Evolutionary conservation across 1,140 invertebrate species (phyloP), one percentile per base, ranked within the genome.

Genomic region (Manduca sexta): DNA sequence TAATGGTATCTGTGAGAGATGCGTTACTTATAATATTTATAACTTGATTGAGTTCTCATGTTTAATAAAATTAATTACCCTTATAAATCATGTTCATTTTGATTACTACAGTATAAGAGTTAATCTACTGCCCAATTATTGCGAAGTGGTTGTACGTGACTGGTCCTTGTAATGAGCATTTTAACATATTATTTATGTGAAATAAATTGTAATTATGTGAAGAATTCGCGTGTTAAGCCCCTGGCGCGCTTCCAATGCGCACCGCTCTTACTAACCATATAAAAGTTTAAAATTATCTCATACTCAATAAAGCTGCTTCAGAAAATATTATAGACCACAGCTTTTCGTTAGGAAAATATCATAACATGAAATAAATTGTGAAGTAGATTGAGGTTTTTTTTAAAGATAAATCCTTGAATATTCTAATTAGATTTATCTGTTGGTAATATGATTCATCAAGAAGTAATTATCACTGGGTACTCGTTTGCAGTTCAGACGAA

Each of bases 131-230:
- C n/a, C n/a, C n/a, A 34, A 15, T 31, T 34, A 16, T 33, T 34
- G n/a, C 12, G 2, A 17, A 35, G 15, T 15, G 43, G 2, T 13
- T 3, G 30, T 45, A 51, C 42, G 49, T 51, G 42, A 51, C 26
- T 21, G 31, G 14, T 8, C n/a, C 14, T 17, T 40, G 17, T 15
- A 10, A 40, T 14, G 39, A 53, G 50, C 43, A 45, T 55, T 64
- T 64, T 54, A 64, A 55, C 56, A 55, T 52, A 52, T 57, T 56
- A 56, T 60, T 56, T 54, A 64, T 66, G 56, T 58, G 56, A 64
- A 60, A 56, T 69, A 43, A 62, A 71, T 64, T 65, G 69, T 69
- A 72, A 72, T 72, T 69, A 74, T 52, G 53, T 69, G 60, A 74
- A 66, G 57, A 70, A 67, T 64, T 65, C 61, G 16, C 52, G 51